Percentiles rank a stretch among this genome's conserved stretches.
phyloP scores from a whole-genome alignment of 1,140 invertebrate genomes.

The Leptinotarsa texana region DNA sequence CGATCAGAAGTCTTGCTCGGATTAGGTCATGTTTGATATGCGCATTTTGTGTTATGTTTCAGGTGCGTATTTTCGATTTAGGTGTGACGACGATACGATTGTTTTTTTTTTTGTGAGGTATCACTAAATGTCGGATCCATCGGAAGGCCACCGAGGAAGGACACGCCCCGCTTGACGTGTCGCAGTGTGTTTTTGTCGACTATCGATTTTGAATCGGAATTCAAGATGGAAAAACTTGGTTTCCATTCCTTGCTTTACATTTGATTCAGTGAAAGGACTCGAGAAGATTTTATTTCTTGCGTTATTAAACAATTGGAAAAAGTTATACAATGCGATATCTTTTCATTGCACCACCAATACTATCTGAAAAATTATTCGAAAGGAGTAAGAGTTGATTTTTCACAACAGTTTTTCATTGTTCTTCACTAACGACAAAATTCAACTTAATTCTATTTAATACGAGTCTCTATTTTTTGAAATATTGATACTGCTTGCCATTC shows the following conservation, averaged over 20 bases:
- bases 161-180: slow-evolving; percentile 24
- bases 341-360: too few relatives aligned
- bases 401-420: too few relatives aligned
- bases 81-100: neutral
- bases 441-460: too few relatives aligned
- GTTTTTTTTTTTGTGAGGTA: neutral
- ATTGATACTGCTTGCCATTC: too few relatives aligned
- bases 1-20: slow-evolving; percentile 44
- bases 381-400: too few relatives aligned
- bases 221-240: slow-evolving; percentile 22
- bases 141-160: neutral
- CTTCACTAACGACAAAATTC: too few relatives aligned
- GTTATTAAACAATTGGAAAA: too few relatives aligned
- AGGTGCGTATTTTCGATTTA: neutral
- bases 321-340: too few relatives aligned
- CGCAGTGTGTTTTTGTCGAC: slow-evolving; percentile 24
- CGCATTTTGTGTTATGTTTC: slow-evolving; percentile 28
- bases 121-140: neutral
- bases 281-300: too few relatives aligned
- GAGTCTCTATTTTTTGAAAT: too few relatives aligned
- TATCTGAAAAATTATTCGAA: too few relatives aligned
- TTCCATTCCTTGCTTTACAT: neutral
- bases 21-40: slow-evolving; percentile 44
- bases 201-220: slow-evolving; percentile 14
- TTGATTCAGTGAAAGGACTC: too few relatives aligned